Conservation (phyloP, 2,797 vertebrate species). For the Leuciscus waleckii region DNA sequence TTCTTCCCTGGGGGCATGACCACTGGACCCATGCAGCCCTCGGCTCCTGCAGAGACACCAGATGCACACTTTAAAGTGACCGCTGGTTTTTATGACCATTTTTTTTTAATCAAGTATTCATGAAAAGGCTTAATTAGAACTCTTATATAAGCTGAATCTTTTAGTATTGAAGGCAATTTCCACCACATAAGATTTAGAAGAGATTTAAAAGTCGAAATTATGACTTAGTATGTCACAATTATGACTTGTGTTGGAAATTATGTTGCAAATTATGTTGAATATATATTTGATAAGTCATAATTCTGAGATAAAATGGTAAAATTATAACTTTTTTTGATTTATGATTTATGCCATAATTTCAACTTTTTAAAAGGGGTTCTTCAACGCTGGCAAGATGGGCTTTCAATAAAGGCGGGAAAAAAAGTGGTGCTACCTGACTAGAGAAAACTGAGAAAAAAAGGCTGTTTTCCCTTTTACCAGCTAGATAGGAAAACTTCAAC, state of each 20-base stretch:
- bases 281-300: background rate
- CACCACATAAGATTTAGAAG: background rate
- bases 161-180: background rate
- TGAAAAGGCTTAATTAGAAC: background rate
- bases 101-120: background rate
- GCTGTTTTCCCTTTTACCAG: no score
- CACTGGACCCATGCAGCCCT: slow-evolving; percentile 97
- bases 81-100: background rate
- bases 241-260: no score
- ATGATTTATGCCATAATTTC: background rate
- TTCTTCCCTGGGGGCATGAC: slow-evolving; percentile 99
- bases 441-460: no score
- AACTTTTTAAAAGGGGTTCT: no score
- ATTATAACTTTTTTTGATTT: no score
- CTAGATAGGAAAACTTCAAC: no score
- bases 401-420: no score
- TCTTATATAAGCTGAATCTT: background rate
- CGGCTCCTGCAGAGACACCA: slow-evolving; percentile 69
- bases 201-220: background rate
- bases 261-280: no score
- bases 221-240: no score
- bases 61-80: background rate
- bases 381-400: no score
- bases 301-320: no score
- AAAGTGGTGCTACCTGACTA: no score